Conservation (phyloP, 1,140 invertebrate genomes). For the Carcinoscorpius rotundicauda region DNA sequence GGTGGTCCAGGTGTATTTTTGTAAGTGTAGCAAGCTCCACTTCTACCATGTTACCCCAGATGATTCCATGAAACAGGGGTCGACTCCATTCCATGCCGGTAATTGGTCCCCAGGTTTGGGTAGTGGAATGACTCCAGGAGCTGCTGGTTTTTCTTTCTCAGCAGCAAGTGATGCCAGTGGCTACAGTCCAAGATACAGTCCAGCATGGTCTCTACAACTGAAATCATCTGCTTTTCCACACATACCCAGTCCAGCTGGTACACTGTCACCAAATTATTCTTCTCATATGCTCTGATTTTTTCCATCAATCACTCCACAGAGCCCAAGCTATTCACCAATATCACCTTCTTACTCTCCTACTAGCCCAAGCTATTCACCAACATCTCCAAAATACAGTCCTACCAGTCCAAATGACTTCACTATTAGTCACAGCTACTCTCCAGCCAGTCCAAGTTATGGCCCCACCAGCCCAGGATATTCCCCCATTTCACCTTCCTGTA, state of each 20-base stretch:
- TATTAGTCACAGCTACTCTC: slow-evolving; percentile 27
- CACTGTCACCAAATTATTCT: slow-evolving; percentile 27
- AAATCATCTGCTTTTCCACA: slow-evolving; percentile 50
- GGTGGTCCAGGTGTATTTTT: slow-evolving; percentile 77
- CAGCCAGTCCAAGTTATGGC: slow-evolving; percentile 35
- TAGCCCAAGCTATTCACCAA: slow-evolving; percentile 27
- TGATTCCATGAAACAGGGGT: slow-evolving; percentile 90
- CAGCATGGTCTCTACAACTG: slow-evolving; percentile 52
- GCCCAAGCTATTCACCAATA: slow-evolving; percentile 29
- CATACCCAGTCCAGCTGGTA: slow-evolving; percentile 49
- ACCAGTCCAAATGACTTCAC: slow-evolving; percentile 35
- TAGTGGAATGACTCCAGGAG: slow-evolving; percentile 91
- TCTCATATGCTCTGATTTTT: slow-evolving; percentile 30
- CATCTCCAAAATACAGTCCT: slow-evolving; percentile 36
- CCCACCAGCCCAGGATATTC: slow-evolving; percentile 64
- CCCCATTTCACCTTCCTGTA: slow-evolving; percentile 53
- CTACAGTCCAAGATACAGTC: slow-evolving; percentile 69
- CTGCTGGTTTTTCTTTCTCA: slow-evolving; percentile 90
- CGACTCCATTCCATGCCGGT: slow-evolving; percentile 70
- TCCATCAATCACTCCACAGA: slow-evolving; percentile 25
- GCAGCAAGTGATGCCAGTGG: slow-evolving; percentile 82
- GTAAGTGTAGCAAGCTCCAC: slow-evolving; percentile 63
- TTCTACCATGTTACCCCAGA: slow-evolving; percentile 68
- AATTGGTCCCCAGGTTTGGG: slow-evolving; percentile 74
- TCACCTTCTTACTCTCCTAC: slow-evolving; percentile 37